Percentiles rank a stretch among this genome's conserved stretches.
phyloP scores from a whole-genome alignment of 2,888 invertebrate species.

The Poecilobothrus nobilitatus region DNA sequence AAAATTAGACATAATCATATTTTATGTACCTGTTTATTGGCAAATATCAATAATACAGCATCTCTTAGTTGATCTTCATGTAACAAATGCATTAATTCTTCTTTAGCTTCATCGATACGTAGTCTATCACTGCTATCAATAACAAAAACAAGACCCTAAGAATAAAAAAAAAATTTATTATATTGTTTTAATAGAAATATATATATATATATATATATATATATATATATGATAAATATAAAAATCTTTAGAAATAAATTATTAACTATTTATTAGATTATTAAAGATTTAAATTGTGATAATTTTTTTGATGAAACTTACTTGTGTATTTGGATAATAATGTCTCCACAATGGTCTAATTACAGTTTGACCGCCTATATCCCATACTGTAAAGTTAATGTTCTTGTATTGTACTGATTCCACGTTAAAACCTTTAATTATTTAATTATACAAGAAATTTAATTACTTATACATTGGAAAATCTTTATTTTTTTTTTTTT shows the following conservation, averaged over 20 bases:
- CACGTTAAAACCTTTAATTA: conserved; percentile 47
- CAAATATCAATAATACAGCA: conserved; percentile 88
- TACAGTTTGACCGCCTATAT: conserved; percentile 34
- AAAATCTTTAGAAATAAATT: too few species aligned
- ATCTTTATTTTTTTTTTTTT: too few species aligned
- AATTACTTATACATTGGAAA: too few species aligned
- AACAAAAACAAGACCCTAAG: conserved; percentile 93
- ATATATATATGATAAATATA: conserved; percentile 49
- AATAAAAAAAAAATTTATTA: conserved; percentile 97
- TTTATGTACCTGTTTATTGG: conserved; percentile 76
- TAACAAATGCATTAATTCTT: conserved; percentile 82
- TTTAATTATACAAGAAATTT: neutral
- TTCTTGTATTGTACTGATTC: conserved; percentile 35
- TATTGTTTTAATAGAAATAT: conserved; percentile 97
- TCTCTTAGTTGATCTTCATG: conserved; percentile 92
- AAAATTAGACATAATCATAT: too few species aligned
- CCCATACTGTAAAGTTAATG: conserved; percentile 35
- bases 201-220: too few species aligned
- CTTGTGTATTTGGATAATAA: conserved; percentile 31
- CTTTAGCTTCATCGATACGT: conserved; percentile 61
- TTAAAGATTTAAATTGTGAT: too few species aligned
- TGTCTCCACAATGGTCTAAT: conserved; percentile 34
- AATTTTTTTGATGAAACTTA: neutral
- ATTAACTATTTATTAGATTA: too few species aligned
- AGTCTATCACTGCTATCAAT: conserved; percentile 97